Percentiles rank a stretch among this genome's conserved stretches.
Conservation (phyloP, 2,113 vertebrate genomes). For the Lepisosteus oculatus region DNA sequence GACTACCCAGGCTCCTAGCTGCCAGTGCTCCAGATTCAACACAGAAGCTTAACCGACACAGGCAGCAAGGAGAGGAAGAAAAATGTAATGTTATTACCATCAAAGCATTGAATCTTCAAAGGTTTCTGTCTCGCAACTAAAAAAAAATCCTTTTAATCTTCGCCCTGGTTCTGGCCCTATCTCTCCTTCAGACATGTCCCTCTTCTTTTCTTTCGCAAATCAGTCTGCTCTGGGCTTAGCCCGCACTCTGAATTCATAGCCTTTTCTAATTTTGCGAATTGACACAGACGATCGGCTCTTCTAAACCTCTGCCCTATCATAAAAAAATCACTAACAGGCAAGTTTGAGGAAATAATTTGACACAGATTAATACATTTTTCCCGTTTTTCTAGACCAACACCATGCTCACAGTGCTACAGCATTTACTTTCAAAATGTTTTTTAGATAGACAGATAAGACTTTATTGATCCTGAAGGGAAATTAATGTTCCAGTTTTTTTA, state of each 20-base stretch:
- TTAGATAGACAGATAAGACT: too few species aligned
- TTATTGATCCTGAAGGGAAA: too few species aligned
- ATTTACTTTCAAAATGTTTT: too few species aligned
- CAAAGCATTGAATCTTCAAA: constrained; percentile 34
- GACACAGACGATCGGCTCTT: background rate
- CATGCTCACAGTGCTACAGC: too few species aligned
- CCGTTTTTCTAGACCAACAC: too few species aligned
- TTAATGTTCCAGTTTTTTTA: too few species aligned
- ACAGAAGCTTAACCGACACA: background rate
- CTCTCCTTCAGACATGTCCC: constrained; percentile 15
- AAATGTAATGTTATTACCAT: constrained; percentile 26
- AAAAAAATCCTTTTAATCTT: constrained; percentile 36
- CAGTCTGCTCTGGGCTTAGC: background rate
- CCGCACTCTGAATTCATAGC: constrained; percentile 9
- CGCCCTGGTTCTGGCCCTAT: constrained; percentile 2
- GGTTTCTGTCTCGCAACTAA: constrained; percentile 27
- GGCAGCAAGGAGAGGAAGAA: constrained; percentile 13
- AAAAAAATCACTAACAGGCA: too few species aligned
- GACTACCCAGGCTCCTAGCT: background rate
- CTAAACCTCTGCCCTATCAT: too few species aligned
- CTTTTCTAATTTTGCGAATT: background rate
- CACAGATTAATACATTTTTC: too few species aligned
- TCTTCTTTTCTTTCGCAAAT: background rate
- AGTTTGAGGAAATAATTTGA: too few species aligned
- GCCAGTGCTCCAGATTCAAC: background rate